Evolutionary conservation across 2,888 invertebrate species (phyloP).

Genomic region (Dioctria linearis): DNA sequence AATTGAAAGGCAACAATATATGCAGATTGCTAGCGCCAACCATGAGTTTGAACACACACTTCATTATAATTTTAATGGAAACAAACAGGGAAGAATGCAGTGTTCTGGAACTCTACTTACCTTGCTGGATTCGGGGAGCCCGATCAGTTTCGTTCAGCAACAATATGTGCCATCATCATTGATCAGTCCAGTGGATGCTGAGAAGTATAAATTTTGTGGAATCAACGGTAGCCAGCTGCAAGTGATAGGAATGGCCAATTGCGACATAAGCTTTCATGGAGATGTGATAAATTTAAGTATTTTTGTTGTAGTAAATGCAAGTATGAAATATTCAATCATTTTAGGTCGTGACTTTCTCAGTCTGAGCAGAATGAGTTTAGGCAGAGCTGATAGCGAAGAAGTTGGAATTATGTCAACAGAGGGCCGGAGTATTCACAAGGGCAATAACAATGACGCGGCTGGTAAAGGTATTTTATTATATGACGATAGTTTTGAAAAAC

Average conservation of each 20-base stretch:
- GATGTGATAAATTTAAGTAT: conserved; percentile 47
- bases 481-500: neutral
- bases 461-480: neutral
- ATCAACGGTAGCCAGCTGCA: conserved; percentile 53
- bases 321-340: conserved; percentile 48
- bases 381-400: neutral
- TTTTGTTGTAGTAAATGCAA: conserved; percentile 49
- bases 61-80: neutral
- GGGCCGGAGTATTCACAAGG: neutral
- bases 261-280: conserved; percentile 52
- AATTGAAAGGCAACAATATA: neutral
- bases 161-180: no score
- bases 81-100: neutral
- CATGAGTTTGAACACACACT: no score
- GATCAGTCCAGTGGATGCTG: conserved; percentile 32
- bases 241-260: conserved; percentile 47
- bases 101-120: conserved; percentile 32
- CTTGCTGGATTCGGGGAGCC: conserved; percentile 53
- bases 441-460: neutral
- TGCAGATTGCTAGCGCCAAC: no score
- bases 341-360: conserved; percentile 55
- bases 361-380: neutral
- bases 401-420: neutral
- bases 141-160: conserved; percentile 8
- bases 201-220: conserved; percentile 54